Base-by-base conservation (phyloP, 2,888 invertebrate species). In the Ormyrus labotus region DNA sequence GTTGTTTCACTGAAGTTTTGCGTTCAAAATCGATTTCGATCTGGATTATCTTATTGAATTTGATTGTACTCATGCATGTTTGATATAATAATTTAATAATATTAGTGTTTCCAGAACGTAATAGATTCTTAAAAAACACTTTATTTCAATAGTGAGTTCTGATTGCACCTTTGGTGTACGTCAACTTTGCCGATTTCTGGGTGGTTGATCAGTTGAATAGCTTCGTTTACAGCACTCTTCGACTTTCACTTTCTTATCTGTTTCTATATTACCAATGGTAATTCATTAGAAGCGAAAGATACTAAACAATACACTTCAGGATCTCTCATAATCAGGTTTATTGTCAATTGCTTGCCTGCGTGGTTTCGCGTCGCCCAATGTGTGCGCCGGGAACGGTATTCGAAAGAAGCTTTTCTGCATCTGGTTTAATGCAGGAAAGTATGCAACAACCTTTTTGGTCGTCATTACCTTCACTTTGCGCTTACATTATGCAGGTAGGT, bases 341-440 rank as follows among this genome's bases (percentile, higher is more conserved):
- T 98, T 9, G 96, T 99, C 55, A 96, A 96, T 86, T 96, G 98
- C 85, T 92, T 99, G 45, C 99, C 99, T 0, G 99, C 99, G 0
- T 99, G 98, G 98, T 97, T 98, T 84, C 95, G 99, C 51, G 99
- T 99, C 92, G 97, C 98, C 75, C 99, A 99, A 91, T 99, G 99
- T 87, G 91, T 99, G 75, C 93, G 99, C 0, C 96, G 99, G 82
- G 99, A 98, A 91, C 93, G 97, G 0, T 99, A 99, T 91, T 97
- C 98, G 0, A 94, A 94, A 84, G 97, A 98, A 88, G 96, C 96
- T 0, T 98, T 98, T 92, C 98, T 98, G 0, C 99, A 99, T 93
- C 93, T 99, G 75, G 97, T 19, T 96, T 2, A 99, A 99, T 92
- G 99, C 99, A 2, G 98, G 97, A 77, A 99, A 99, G 92, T 99